Conservation (phyloP, 2,888 invertebrate species). For the Lasius fuliginosus region DNA sequence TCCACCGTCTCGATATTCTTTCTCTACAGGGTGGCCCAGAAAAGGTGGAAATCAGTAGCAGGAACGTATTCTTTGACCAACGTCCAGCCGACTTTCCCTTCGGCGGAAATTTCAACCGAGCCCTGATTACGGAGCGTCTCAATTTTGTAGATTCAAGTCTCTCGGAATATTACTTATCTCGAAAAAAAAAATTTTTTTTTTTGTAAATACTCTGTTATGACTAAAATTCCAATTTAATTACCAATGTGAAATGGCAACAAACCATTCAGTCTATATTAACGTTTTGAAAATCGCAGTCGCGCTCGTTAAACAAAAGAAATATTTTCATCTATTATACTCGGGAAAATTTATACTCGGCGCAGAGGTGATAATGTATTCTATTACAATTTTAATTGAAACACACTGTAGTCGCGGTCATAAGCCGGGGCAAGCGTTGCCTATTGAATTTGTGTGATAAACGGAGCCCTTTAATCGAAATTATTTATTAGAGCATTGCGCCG, state of each 20-base stretch:
- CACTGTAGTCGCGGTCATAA: conserved; percentile 36
- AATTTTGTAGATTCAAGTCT: conserved; percentile 5
- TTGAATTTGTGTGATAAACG: conserved; percentile 54
- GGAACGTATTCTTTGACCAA: conserved; percentile 36
- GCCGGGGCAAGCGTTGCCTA: conserved; percentile 34
- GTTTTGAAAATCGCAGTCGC: not conserved
- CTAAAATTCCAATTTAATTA: not conserved
- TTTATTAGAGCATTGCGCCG: conserved; percentile 38
- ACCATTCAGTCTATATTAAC: not conserved
- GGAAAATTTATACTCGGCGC: conserved; percentile 44
- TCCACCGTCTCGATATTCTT: conserved; percentile 44
- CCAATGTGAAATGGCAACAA: not conserved
- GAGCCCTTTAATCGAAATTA: conserved; percentile 52
- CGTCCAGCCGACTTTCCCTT: conserved; percentile 49
- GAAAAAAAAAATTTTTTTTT: not conserved
- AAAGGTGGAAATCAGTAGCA: conserved; percentile 52
- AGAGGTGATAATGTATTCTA: conserved; percentile 52
- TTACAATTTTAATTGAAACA: conserved; percentile 56
- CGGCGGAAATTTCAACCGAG: conserved; percentile 34
- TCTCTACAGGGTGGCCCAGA: conserved; percentile 56
- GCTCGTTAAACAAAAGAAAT: conserved; percentile 39
- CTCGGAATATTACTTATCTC: not conserved
- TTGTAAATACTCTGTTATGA: not conserved
- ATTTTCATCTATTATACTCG: conserved; percentile 31
- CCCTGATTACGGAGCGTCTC: conserved; percentile 17